Evolutionary conservation across 2,888 invertebrate species (phyloP).

Genomic region (Lycophotia porphyrea): DNA sequence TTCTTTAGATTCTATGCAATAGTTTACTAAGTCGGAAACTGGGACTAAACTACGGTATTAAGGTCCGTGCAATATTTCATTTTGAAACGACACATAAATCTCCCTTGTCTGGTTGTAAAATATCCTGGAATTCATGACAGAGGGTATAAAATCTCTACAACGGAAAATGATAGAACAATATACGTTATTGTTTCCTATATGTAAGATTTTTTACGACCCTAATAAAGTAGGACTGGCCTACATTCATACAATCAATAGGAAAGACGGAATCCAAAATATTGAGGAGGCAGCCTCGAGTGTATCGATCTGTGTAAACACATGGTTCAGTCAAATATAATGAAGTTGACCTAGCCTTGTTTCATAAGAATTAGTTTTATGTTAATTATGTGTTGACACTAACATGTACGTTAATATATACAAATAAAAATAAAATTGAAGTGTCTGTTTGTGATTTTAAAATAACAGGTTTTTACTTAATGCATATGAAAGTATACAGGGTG

Average conservation of each 20-base stretch:
- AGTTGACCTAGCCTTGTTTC: neutral
- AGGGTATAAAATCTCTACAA: constrained; percentile 56
- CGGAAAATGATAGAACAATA: constrained; percentile 64
- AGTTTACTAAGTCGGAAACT: neutral
- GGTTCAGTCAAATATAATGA: constrained; percentile 6
- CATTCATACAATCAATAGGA: constrained; percentile 81
- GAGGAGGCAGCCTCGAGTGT: constrained; percentile 69
- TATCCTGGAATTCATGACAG: constrained; percentile 24
- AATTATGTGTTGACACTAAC: neutral
- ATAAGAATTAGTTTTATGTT: neutral
- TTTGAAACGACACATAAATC: constrained; percentile 20
- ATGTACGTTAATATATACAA: neutral
- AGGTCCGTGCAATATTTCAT: constrained; percentile 3
- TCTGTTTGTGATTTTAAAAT: neutral
- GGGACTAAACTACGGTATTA: neutral
- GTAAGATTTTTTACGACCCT: constrained; percentile 80
- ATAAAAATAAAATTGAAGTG: neutral
- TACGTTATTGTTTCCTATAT: constrained; percentile 70
- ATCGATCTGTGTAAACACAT: constrained; percentile 68
- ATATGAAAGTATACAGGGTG: neutral
- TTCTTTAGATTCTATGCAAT: neutral
- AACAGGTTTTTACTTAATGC: neutral
- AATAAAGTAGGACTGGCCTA: constrained; percentile 82
- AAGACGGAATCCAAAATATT: constrained; percentile 72
- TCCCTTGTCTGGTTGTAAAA: constrained; percentile 30